These are phyloP conservation scores for Lepidotrigona ventralis DNA, from an alignment of 1,140 invertebrate species.

Conservation along the genomic window DNA sequence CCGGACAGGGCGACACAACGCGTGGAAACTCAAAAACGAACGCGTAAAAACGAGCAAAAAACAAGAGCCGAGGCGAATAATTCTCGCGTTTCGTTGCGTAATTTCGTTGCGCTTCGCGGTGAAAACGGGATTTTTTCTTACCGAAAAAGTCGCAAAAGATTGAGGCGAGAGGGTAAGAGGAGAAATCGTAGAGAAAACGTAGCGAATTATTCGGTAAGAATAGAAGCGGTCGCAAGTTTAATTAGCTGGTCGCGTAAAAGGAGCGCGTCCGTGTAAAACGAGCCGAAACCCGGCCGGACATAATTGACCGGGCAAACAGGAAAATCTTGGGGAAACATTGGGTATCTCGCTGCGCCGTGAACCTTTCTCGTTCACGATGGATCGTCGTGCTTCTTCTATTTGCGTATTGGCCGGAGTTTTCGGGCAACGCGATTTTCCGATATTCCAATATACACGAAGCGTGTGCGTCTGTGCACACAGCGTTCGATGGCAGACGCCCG, in stretches of 20 bases:
- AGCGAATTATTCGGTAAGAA: constrained; percentile 31
- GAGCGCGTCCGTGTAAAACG: constrained; percentile 34
- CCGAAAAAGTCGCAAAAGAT: not conserved
- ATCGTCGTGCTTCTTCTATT: too few species aligned
- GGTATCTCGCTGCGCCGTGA: not conserved
- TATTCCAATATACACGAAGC: not conserved
- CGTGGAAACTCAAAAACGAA: too few species aligned
- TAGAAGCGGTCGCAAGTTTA: constrained; percentile 12
- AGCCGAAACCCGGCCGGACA: constrained; percentile 7
- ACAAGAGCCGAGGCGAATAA: not conserved
- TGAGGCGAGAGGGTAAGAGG: not conserved
- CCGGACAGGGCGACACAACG: not conserved
- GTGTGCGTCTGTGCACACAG: not conserved
- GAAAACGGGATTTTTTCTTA: constrained; percentile 11
- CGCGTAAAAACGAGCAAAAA: not conserved
- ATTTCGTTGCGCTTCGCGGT: not conserved
- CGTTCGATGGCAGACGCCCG: not conserved
- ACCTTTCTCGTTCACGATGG: not conserved
- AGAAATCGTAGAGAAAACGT: not conserved
- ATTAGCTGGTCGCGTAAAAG: constrained; percentile 38
- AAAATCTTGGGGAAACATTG: constrained; percentile 24
- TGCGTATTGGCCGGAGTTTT: not conserved
- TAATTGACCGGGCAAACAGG: constrained; percentile 23
- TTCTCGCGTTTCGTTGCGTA: constrained; percentile 23
- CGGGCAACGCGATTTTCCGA: not conserved